phyloP scores from a whole-genome alignment of 1,140 invertebrate genomes.

The Vollenhovia emeryi region DNA sequence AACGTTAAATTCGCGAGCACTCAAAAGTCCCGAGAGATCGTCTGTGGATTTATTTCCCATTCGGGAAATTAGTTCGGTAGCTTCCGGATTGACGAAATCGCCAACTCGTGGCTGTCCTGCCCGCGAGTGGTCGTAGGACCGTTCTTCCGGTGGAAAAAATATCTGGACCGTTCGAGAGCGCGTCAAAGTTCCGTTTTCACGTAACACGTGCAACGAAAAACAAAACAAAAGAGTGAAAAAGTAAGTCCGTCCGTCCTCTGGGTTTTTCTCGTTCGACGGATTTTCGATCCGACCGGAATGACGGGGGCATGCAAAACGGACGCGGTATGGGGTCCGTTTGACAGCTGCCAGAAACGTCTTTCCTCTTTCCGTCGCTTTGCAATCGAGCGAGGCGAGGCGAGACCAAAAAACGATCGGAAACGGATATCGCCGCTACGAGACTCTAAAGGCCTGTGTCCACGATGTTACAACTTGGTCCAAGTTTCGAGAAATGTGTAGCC shows the following conservation, averaged over 20 bases:
- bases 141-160: neutral
- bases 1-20: neutral
- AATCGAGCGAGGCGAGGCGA: neutral
- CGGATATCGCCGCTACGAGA: neutral
- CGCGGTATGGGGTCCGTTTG: neutral
- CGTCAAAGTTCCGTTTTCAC: neutral
- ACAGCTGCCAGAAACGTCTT: slow-evolving; percentile 45
- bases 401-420: neutral
- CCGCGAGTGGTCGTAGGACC: neutral
- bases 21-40: neutral
- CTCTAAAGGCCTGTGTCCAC: no score
- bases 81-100: neutral
- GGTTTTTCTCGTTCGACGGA: neutral
- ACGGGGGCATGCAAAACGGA: neutral
- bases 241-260: neutral
- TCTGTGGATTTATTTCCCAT: neutral
- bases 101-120: neutral
- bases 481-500: no score
- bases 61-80: neutral
- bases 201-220: slow-evolving; percentile 9
- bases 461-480: no score
- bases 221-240: neutral
- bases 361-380: neutral
- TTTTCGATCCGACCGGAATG: neutral
- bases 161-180: neutral